These are phyloP conservation scores for Lordiphosa clarofinis DNA, from an alignment of 1,140 invertebrate species.

Conservation along the genomic window DNA sequence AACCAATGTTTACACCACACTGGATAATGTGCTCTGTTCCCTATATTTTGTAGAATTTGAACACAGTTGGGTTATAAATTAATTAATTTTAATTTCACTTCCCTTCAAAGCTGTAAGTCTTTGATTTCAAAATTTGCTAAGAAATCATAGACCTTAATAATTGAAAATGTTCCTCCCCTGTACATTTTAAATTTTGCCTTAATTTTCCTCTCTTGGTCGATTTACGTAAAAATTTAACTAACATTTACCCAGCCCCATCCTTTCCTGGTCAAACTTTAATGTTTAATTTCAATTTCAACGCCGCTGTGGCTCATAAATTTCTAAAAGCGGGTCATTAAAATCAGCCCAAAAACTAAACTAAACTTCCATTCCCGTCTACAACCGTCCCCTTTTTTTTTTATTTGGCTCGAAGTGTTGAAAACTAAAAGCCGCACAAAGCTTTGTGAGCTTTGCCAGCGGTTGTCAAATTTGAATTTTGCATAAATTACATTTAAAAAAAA, in stretches of 20 bases:
- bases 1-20: no score
- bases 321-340: slow-evolving; percentile 61
- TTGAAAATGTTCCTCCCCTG: no score
- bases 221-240: slow-evolving; percentile 5
- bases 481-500: slow-evolving; percentile 63
- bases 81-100: no score
- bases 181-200: background rate
- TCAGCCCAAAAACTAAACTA: slow-evolving; percentile 45
- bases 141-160: no score
- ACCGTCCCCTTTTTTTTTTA: slow-evolving; percentile 1
- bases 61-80: no score
- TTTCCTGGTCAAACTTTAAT: slow-evolving; percentile 42
- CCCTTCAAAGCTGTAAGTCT: no score
- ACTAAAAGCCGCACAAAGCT: slow-evolving; percentile 47
- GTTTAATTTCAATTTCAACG: slow-evolving; percentile 67
- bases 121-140: no score
- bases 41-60: no score
- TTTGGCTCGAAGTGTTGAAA: slow-evolving; percentile 32
- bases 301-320: slow-evolving; percentile 65
- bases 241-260: slow-evolving; percentile 19
- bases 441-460: slow-evolving; percentile 42
- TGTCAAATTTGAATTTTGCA: slow-evolving; percentile 58
- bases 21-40: no score
- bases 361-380: slow-evolving; percentile 27
- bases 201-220: background rate